Evolutionary conservation across 1,140 invertebrate genomes (phyloP), one percentile per base, ranked within the genome.

Genomic region (Pentalonia nigronervosa): DNA sequence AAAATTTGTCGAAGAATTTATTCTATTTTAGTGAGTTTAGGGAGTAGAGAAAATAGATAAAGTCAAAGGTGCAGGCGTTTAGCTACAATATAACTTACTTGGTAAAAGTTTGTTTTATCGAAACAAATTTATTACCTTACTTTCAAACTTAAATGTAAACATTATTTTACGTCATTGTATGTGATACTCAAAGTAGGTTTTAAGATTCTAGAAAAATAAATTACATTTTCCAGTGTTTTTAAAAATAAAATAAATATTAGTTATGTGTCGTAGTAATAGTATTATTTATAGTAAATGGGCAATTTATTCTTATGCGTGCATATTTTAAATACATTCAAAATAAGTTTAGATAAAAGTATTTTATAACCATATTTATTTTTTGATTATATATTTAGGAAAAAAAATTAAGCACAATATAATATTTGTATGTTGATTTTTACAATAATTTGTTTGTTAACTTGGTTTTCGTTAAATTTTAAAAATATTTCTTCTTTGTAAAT

Each of bases 61-160:
- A 88, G 87, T 34, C n/a, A 88, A 53, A 88, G 48, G 87, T 53
- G 87, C n/a, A 48, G 41, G 41, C 41, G 41, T 41, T 41, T 4
- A 41, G n/a, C 30, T 45, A 88, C 47, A 23, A 50, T 50, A 34
- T 34, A 88, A 88, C n/a, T 88, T 88, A 88, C 20, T 50, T 23
- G n/a, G 34, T 88, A 88, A 50, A 53, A 88, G 48, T 21, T n/a
- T n/a, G n/a, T 88, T 88, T 88, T 88, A 88, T 88, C 48, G 30
- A 88, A 50, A n/a, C 7, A 20, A 88, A 88, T 88, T 53, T 88
- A 88, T 48, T 11, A 25, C n/a, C n/a, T 88, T 34, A 48, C 23
- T 50, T 53, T 88, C 21, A n/a, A n/a, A 88, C n/a, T 88, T n/a
- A 36, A 50, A 88, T 50, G 0, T 88, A 53, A 50, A 53, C 47